Conservation (phyloP, 2,113 vertebrate genomes). For the Heloderma charlesbogerti region DNA sequence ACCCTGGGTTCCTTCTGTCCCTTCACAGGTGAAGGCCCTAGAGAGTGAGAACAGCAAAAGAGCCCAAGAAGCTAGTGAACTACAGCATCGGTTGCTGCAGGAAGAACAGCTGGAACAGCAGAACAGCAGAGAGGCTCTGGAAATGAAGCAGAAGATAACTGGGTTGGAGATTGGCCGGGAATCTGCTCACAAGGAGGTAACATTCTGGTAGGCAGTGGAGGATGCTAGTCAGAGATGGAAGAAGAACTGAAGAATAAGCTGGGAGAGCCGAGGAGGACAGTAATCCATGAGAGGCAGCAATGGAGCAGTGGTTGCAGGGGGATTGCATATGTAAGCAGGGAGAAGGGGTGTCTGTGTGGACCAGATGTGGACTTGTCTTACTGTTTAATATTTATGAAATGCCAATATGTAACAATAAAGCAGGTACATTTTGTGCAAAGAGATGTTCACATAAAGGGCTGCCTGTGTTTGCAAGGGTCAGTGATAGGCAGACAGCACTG, state of each 20-base stretch:
- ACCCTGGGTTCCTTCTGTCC: accelerated
- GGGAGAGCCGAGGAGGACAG: background rate
- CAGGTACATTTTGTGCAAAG: background rate
- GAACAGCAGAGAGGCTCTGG: conserved; percentile 67
- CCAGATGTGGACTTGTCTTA: background rate
- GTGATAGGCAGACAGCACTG: background rate
- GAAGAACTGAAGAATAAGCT: background rate
- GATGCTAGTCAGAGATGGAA: background rate
- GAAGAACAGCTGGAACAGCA: conserved; percentile 77
- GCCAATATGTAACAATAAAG: background rate
- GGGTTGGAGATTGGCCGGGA: conserved; percentile 77
- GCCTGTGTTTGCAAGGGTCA: background rate
- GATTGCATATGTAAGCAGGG: background rate
- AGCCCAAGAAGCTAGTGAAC: conserved; percentile 72
- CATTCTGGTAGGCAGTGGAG: background rate
- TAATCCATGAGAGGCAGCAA: background rate
- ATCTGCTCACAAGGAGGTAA: conserved; percentile 80
- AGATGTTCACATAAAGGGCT: background rate
- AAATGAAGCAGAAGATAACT: conserved; percentile 72
- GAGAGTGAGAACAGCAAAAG: conserved; percentile 75
- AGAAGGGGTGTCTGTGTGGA: background rate
- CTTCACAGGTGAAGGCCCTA: conserved; percentile 79
- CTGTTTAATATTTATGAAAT: background rate
- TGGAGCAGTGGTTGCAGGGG: background rate
- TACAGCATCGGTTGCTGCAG: conserved; percentile 74